Conservation (phyloP, 2,113 vertebrate species). For the Centropus unirufus region DNA sequence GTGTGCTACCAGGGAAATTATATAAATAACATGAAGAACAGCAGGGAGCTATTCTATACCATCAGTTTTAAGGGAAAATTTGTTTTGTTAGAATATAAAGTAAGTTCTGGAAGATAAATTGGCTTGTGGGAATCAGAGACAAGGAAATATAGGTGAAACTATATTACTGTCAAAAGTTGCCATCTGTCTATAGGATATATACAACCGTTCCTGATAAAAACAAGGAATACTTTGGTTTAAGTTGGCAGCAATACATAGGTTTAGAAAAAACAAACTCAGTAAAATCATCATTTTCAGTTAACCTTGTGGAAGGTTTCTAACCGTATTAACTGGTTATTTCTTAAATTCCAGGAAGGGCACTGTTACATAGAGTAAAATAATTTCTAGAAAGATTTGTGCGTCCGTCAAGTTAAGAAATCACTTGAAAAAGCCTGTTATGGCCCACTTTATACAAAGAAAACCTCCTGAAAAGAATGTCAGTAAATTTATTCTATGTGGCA, state of each 20-base stretch:
- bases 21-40: constrained; percentile 31
- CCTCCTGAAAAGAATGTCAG: background rate
- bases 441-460: background rate
- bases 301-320: background rate
- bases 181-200: background rate
- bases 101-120: background rate
- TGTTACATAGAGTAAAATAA: background rate
- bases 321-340: background rate
- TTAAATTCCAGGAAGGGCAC: background rate
- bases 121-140: background rate
- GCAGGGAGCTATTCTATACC: background rate
- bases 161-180: background rate
- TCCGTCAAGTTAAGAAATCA: background rate
- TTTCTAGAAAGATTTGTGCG: background rate
- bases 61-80: background rate
- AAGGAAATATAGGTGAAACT: background rate
- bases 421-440: background rate
- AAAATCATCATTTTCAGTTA: background rate
- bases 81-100: background rate
- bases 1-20: background rate
- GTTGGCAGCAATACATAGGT: background rate
- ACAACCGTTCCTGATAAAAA: background rate
- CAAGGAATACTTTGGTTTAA: background rate
- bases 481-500: background rate
- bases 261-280: background rate